A percentile compares a stretch with the other conserved stretches of the same genome.
phyloP scores from a whole-genome alignment of 1,140 invertebrate genomes.

The Heliconius eleuchia region DNA sequence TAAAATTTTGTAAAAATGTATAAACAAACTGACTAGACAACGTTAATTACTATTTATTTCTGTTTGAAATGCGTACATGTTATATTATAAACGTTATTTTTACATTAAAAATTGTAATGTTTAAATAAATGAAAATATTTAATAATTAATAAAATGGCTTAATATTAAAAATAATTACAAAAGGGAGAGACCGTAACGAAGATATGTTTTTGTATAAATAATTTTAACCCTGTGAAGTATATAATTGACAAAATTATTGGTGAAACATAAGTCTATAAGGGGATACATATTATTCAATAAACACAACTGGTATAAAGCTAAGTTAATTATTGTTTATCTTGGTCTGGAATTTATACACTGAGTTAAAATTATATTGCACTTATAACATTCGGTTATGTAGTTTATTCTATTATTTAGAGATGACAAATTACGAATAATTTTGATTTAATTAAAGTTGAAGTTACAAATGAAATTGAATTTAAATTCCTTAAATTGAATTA shows the following conservation, averaged over 20 bases:
- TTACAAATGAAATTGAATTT: constrained; percentile 6
- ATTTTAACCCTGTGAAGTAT: constrained; percentile 73
- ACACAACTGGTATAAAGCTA: constrained; percentile 16
- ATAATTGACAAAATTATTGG: constrained; percentile 75
- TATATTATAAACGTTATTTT: constrained; percentile 12
- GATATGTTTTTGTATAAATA: constrained; percentile 70
- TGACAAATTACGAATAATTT: neutral
- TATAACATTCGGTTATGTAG: neutral
- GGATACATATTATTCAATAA: constrained; percentile 13
- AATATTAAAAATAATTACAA: constrained; percentile 13
- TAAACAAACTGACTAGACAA: constrained; percentile 34
- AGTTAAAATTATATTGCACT: constrained; percentile 17
- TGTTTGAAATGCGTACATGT: constrained; percentile 10
- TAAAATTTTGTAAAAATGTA: constrained; percentile 36
- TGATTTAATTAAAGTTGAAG: neutral
- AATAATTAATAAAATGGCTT: neutral
- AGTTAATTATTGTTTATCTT: constrained; percentile 32
- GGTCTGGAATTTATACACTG: constrained; percentile 32
- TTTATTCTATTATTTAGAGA: neutral
- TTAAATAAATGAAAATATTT: neutral
- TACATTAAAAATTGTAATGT: constrained; percentile 13
- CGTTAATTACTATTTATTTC: constrained; percentile 17
- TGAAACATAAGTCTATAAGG: constrained; percentile 54
- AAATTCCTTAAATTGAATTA: constrained; percentile 9
- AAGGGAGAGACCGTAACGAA: constrained; percentile 49